These are phyloP conservation scores for Dryoscopus gambensis DNA, from an alignment of 2,113 vertebrate genomes.

Conservation along the genomic window DNA sequence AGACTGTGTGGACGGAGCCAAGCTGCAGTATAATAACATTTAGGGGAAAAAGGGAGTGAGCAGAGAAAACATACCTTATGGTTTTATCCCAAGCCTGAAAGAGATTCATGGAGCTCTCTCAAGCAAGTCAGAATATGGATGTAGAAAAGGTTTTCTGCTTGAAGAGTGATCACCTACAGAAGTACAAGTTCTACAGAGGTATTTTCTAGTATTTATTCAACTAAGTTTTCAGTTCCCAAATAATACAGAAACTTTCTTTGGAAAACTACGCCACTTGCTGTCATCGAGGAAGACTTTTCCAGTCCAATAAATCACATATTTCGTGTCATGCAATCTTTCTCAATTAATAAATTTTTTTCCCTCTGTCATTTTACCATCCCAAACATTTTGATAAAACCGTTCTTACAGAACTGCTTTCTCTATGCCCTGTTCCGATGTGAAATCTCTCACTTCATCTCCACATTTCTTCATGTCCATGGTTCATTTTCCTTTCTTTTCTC, in stretches of 20 bases:
- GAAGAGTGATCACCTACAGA: background rate
- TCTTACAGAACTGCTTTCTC: background rate
- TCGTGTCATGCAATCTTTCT: background rate
- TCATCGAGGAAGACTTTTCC: background rate
- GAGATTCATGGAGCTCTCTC: background rate
- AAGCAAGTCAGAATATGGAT: background rate
- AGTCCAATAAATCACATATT: background rate
- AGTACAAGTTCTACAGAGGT: background rate
- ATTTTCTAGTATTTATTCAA: background rate
- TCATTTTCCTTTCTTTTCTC: background rate
- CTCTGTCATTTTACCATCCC: background rate
- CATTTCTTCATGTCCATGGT: background rate
- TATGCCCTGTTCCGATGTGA: background rate
- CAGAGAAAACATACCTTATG: background rate
- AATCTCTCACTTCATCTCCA: background rate
- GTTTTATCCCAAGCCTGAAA: background rate
- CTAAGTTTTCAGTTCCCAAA: background rate
- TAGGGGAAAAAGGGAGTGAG: background rate
- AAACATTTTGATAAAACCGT: background rate
- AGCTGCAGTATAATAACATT: background rate
- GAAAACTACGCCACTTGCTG: background rate
- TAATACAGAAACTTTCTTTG: background rate
- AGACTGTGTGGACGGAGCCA: constrained; percentile 47
- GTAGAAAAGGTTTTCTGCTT: background rate
- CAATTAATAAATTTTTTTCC: background rate